Conservation (phyloP, 2,113 vertebrate genomes). For the Glaucomys volans region DNA sequence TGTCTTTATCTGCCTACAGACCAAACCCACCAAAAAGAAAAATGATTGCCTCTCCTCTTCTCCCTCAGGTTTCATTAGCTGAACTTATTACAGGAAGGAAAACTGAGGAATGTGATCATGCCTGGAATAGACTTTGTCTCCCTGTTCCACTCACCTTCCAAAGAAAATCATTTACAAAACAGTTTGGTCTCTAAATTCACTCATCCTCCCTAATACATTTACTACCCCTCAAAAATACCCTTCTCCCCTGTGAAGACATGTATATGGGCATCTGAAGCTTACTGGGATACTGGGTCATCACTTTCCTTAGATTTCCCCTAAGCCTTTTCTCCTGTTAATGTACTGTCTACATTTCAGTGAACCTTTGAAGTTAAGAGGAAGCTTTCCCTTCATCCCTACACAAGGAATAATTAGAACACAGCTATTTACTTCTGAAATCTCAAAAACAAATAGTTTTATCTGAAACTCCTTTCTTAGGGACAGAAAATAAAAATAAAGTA, state of each 20-base stretch:
- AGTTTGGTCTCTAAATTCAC: not conserved
- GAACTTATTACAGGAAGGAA: not conserved
- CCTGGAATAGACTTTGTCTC: not conserved
- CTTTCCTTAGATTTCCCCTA: not conserved
- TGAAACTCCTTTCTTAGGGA: not conserved
- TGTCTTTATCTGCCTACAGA: not conserved
- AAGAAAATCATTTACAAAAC: not conserved
- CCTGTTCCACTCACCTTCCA: not conserved
- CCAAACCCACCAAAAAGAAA: not conserved
- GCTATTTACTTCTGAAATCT: slow-evolving; percentile 45
- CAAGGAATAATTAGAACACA: not conserved
- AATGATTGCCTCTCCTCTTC: not conserved
- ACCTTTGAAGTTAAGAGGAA: not conserved
- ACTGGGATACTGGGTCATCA: not conserved
- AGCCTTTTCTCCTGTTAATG: not conserved
- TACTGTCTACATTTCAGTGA: not conserved
- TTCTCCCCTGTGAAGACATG: not conserved
- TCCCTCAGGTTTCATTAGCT: not conserved
- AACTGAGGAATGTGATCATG: not conserved
- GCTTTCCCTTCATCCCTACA: not conserved
- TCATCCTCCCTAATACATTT: not conserved
- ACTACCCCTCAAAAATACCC: not conserved
- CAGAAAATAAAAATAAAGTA: not conserved
- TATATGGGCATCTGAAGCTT: not conserved
- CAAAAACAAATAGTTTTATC: slow-evolving; percentile 21